Percentiles rank a stretch among this genome's conserved stretches.
These are phyloP conservation scores for Propithecus coquereli DNA, from an alignment of 2,113 vertebrate species.

Conservation along the genomic window DNA sequence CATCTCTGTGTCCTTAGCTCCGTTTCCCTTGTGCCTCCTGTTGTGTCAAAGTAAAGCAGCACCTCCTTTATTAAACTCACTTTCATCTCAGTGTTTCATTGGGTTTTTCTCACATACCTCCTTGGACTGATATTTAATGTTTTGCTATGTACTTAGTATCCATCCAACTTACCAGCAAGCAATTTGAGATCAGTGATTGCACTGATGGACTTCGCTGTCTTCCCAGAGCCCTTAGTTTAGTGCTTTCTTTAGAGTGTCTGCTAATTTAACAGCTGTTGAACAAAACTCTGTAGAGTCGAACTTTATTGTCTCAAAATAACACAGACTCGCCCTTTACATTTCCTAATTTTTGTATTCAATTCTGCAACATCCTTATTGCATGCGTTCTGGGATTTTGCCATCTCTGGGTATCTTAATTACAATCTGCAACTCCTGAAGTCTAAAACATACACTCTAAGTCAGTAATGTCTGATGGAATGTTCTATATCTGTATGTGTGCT, in stretches of 20 bases:
- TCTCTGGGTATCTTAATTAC: background rate
- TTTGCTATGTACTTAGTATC: background rate
- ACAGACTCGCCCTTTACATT: background rate
- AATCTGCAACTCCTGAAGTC: background rate
- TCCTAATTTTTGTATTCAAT: constrained; percentile 36
- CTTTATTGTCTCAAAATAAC: background rate
- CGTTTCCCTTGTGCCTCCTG: background rate
- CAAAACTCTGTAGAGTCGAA: background rate
- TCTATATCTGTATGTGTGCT: background rate
- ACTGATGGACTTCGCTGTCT: background rate
- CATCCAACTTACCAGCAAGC: background rate
- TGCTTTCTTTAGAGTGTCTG: background rate
- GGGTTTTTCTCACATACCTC: background rate
- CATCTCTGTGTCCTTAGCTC: background rate
- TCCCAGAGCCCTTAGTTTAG: background rate
- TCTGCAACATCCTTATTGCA: constrained; percentile 49
- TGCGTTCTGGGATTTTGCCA: constrained; percentile 47
- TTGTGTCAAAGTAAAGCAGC: background rate
- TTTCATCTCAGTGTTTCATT: background rate
- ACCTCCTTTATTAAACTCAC: background rate
- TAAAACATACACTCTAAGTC: background rate
- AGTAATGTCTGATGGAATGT: background rate
- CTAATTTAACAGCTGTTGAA: background rate
- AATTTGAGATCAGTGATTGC: background rate
- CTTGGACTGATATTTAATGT: background rate